A percentile compares a stretch with the other conserved stretches of the same genome.
phyloP scores from a whole-genome alignment of 2,888 invertebrate genomes.

The Molorchus minor region DNA sequence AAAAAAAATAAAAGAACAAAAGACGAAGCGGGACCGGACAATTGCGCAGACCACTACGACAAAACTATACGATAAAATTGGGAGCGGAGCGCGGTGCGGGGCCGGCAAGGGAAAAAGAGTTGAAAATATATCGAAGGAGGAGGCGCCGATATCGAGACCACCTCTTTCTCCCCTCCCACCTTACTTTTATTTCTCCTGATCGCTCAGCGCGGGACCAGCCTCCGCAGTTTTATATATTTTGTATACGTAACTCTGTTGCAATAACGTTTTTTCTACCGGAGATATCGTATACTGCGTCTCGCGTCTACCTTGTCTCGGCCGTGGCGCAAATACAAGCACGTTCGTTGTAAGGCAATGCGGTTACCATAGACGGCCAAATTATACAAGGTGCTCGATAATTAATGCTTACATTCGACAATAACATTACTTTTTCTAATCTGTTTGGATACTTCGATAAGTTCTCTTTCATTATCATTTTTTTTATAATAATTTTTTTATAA shows the following conservation, averaged over 20 bases:
- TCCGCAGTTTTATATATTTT: conserved; percentile 51
- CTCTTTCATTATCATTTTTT: no score
- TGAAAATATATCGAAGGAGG: conserved; percentile 57
- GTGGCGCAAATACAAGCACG: not conserved
- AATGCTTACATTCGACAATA: no score
- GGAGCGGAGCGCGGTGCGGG: conserved; percentile 48
- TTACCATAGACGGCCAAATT: no score
- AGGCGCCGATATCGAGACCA: conserved; percentile 58
- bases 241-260: conserved; percentile 27
- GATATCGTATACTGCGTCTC: no score
- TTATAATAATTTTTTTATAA: no score
- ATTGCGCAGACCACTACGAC: conserved; percentile 45
- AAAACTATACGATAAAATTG: conserved; percentile 61
- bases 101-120: conserved; percentile 51
- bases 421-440: no score
- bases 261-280: conserved; percentile 26
- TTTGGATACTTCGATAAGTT: no score
- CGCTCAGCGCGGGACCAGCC: conserved; percentile 49
- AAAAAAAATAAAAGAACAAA: conserved; percentile 30
- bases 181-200: conserved; percentile 44
- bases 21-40: conserved; percentile 38
- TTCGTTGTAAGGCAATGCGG: conserved; percentile 8
- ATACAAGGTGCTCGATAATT: no score
- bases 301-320: conserved; percentile 23
- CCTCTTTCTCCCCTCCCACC: conserved; percentile 56